Conservation (phyloP, 2,888 invertebrate species). For the Andrena camellia region DNA sequence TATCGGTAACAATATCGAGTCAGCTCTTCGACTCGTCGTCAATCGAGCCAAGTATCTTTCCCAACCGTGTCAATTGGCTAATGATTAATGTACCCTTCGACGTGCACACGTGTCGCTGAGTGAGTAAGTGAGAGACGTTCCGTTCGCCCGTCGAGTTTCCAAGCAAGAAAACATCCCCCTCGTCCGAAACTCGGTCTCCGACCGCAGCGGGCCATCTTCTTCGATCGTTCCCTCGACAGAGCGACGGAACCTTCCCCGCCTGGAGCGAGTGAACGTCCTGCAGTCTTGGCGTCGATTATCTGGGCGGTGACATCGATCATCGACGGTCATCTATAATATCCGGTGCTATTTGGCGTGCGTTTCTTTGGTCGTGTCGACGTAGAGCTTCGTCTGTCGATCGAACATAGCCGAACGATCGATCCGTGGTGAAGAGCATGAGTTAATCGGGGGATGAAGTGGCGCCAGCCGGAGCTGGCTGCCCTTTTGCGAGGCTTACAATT, state of each 20-base stretch:
- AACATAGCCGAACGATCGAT: conserved; percentile 44
- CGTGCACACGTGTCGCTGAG: conserved; percentile 37
- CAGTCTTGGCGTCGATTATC: conserved; percentile 48
- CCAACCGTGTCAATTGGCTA: conserved; percentile 1
- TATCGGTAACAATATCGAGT: conserved; percentile 12
- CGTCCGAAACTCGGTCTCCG: neutral
- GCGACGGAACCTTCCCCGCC: conserved; percentile 3
- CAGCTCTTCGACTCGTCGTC: conserved; percentile 28
- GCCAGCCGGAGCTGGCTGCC: neutral
- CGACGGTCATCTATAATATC: conserved; percentile 36
- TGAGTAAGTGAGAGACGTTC: conserved; percentile 8
- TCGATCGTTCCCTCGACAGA: conserved; percentile 23
- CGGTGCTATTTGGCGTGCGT: conserved; percentile 73
- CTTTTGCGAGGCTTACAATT: conserved; percentile 24
- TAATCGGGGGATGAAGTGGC: conserved; percentile 6
- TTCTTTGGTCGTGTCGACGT: conserved; percentile 71
- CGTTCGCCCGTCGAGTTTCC: neutral
- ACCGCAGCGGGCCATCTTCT: neutral
- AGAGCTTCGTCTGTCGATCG: conserved; percentile 43
- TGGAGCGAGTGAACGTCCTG: conserved; percentile 1
- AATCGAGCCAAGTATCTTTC: conserved; percentile 1
- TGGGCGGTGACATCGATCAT: conserved; percentile 19
- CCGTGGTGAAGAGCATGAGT: conserved; percentile 43
- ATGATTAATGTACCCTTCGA: conserved; percentile 15
- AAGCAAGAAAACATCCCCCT: neutral